Percentiles rank a stretch among this genome's conserved stretches.
Evolutionary conservation across 2,113 vertebrate species (phyloP).

Genomic region (Nannospalax galili): DNA sequence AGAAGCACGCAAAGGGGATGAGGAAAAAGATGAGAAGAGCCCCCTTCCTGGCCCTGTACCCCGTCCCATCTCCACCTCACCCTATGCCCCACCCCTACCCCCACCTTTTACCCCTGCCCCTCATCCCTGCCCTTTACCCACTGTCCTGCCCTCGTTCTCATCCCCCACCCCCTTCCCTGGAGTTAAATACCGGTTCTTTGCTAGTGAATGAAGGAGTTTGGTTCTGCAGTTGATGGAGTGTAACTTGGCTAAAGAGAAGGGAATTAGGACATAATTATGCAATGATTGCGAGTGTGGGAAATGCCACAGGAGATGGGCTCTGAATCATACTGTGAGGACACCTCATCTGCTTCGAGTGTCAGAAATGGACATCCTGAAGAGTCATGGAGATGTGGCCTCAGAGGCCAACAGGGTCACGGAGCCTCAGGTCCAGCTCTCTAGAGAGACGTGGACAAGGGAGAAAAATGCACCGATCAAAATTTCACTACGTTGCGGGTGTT

Average conservation of each 20-base stretch:
- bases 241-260: neutral
- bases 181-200: neutral
- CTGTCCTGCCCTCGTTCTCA: neutral
- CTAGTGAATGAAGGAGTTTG: neutral
- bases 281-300: neutral
- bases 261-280: constrained; percentile 14
- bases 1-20: neutral
- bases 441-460: neutral
- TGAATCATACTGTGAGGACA: neutral
- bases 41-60: neutral
- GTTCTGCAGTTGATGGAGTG: neutral
- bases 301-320: neutral
- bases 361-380: neutral
- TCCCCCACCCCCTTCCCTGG: neutral
- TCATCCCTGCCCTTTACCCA: too few relatives aligned
- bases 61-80: neutral
- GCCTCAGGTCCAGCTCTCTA: neutral
- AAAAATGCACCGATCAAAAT: neutral
- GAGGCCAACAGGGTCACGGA: neutral
- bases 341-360: neutral
- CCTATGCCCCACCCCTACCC: too few relatives aligned
- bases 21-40: neutral
- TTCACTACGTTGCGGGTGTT: neutral
- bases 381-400: neutral
- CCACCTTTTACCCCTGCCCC: too few relatives aligned